Percentiles rank a stretch among this genome's conserved stretches.
phyloP scores from a whole-genome alignment of 1,140 invertebrate genomes.

The Octopus bimaculoides region DNA sequence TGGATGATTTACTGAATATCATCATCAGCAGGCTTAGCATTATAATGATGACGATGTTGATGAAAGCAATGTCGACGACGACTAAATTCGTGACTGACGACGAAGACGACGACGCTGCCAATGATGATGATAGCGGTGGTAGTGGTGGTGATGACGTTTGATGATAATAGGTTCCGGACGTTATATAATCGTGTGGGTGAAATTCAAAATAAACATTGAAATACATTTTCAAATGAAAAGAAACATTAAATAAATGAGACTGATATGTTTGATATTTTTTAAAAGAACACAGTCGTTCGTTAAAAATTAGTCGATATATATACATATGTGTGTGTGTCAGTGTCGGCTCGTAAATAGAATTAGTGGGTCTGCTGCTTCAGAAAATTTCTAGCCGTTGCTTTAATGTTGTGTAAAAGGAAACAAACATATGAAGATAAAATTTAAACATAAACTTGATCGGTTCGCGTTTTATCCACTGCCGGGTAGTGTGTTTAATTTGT shows the following conservation, averaged over 20 bases:
- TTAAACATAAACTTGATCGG: no score
- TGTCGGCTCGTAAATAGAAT: no score
- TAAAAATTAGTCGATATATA: no score
- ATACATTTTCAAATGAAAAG: neutral
- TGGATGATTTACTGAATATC: constrained; percentile 67
- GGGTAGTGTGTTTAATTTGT: no score
- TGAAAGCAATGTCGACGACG: neutral
- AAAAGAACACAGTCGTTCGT: no score
- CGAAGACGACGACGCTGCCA: constrained; percentile 14
- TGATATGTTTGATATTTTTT: no score
- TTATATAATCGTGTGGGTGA: constrained; percentile 14
- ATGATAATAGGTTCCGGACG: constrained; percentile 4
- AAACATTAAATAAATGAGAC: neutral
- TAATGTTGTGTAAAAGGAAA: no score
- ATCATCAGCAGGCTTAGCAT: constrained; percentile 9
- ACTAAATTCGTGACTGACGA: neutral
- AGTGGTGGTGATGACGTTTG: neutral
- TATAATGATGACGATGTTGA: neutral
- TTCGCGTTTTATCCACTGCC: no score
- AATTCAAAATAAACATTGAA: constrained; percentile 3
- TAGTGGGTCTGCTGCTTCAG: no score
- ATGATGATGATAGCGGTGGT: constrained; percentile 14
- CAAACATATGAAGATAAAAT: no score
- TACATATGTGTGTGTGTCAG: no score
- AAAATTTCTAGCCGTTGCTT: no score